phyloP scores from a whole-genome alignment of 2,113 vertebrate species.

The Empidonax alnorum region DNA sequence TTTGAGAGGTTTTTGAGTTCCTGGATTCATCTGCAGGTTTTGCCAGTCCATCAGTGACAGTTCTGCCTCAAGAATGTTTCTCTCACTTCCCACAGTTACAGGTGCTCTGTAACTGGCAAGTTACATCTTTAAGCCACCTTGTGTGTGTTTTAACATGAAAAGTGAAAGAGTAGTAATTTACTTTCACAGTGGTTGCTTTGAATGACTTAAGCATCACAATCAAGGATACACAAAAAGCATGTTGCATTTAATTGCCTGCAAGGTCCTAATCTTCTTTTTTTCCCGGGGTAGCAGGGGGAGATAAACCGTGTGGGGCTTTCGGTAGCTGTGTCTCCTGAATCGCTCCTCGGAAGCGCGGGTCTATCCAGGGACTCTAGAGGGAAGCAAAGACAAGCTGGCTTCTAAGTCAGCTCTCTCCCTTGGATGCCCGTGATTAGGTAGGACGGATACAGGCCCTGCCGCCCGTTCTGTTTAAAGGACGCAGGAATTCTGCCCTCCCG shows the following conservation, averaged over 20 bases:
- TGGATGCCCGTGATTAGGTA: not conserved
- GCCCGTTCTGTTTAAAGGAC: not conserved
- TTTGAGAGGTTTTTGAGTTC: not conserved
- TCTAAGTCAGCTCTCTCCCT: not conserved
- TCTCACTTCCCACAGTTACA: not conserved
- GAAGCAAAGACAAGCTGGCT: conserved; percentile 28
- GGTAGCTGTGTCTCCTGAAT: not conserved
- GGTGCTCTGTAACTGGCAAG: not conserved
- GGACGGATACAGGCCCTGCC: not conserved
- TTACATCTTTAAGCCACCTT: not conserved
- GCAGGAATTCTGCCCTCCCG: not conserved
- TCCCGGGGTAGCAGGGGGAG: fast-evolving
- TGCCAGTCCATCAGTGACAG: not conserved
- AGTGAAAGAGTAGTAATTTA: not conserved
- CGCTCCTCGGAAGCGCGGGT: not conserved
- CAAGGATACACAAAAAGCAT: not conserved
- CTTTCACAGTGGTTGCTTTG: not conserved
- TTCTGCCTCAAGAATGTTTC: not conserved
- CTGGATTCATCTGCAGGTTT: not conserved
- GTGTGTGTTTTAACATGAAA: not conserved
- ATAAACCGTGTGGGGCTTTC: not conserved
- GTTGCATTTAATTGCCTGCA: not conserved
- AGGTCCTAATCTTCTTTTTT: not conserved
- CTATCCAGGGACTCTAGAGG: not conserved
- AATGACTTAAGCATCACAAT: not conserved